Conservation (phyloP, 2,888 invertebrate genomes). For the Apamea monoglypha region DNA sequence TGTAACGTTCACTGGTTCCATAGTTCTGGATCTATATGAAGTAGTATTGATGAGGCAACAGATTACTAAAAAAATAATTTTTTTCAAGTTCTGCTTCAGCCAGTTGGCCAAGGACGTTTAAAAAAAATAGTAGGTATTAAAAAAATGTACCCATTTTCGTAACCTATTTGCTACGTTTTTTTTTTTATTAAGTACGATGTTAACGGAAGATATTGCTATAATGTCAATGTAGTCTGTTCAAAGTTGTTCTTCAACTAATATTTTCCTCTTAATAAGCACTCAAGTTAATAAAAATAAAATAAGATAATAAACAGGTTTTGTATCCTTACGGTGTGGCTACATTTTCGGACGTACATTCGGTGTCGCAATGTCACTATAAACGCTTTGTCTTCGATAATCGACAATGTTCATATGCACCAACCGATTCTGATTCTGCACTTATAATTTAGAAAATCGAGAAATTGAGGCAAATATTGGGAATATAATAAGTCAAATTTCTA, state of each 20-base stretch:
- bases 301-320: not conserved
- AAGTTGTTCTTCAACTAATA: slow-evolving; percentile 14
- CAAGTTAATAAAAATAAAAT: slow-evolving; percentile 10
- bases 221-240: not conserved
- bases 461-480: too few relatives aligned
- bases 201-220: not conserved
- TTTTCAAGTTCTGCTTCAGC: not conserved
- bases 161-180: not conserved
- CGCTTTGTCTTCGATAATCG: not conserved
- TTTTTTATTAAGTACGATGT: not conserved
- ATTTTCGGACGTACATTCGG: slow-evolving; percentile 3
- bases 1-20: not conserved
- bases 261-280: slow-evolving; percentile 6
- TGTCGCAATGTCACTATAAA: not conserved
- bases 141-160: not conserved
- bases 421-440: not conserved
- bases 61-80: not conserved
- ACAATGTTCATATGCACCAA: not conserved
- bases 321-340: not conserved
- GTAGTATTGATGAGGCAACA: not conserved
- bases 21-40: not conserved
- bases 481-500: too few relatives aligned
- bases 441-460: not conserved
- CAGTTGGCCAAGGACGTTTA: not conserved
- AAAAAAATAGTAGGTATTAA: not conserved